phyloP scores from a whole-genome alignment of 2,797 vertebrate genomes.

The Lutjanus campechanus region DNA sequence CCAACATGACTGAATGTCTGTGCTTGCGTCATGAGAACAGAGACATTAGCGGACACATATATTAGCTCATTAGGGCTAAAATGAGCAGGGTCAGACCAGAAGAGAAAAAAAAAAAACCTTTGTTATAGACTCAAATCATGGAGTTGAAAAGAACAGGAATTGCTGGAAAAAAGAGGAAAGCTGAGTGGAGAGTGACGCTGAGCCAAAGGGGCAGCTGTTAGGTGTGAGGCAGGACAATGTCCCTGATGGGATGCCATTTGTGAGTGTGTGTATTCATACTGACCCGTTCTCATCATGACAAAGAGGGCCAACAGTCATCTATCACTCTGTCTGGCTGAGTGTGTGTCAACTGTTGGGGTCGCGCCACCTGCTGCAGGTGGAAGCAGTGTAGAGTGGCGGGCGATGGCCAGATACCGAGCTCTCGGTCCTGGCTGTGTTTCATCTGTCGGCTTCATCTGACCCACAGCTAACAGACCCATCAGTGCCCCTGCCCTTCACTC shows the following conservation, averaged over 20 bases:
- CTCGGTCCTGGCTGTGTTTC: slow-evolving; percentile 4
- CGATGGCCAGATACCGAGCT: slow-evolving; percentile 25
- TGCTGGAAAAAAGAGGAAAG: background rate
- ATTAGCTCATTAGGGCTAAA: background rate
- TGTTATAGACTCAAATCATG: background rate
- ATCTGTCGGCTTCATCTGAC: slow-evolving; percentile 17
- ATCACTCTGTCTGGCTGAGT: slow-evolving; percentile 63
- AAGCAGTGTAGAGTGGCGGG: slow-evolving; percentile 4
- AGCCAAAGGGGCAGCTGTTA: slow-evolving; percentile 64
- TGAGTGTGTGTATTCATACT: slow-evolving; percentile 46
- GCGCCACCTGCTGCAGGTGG: slow-evolving; percentile 55
- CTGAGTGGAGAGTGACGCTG: background rate
- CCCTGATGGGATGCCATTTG: slow-evolving; percentile 45
- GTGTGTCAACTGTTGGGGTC: slow-evolving; percentile 46
- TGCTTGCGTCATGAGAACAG: background rate
- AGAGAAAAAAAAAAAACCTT: background rate
- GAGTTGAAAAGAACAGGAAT: slow-evolving; percentile 1
- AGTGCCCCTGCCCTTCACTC: slow-evolving; percentile 27
- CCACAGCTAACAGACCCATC: background rate
- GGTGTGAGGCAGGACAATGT: slow-evolving; percentile 33
- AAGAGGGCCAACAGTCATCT: slow-evolving; percentile 61
- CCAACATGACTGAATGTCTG: background rate
- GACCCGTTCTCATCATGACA: slow-evolving; percentile 48
- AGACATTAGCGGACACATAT: background rate
- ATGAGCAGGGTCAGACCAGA: background rate